phyloP scores from a whole-genome alignment of 2,797 vertebrate genomes.

The Phoebastria nigripes region DNA sequence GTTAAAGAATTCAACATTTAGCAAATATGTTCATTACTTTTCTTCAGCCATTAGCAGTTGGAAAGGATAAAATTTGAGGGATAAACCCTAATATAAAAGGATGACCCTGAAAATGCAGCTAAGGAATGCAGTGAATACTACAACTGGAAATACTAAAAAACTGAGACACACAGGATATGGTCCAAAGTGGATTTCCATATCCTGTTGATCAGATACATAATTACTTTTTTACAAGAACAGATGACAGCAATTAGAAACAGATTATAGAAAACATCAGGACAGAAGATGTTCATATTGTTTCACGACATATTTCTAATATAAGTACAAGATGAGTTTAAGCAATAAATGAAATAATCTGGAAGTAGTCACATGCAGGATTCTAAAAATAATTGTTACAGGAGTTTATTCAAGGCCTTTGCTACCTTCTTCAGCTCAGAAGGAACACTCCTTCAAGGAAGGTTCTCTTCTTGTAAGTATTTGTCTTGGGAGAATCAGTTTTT shows the following conservation, averaged over 20 bases:
- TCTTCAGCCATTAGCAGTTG: neutral
- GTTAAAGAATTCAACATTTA: neutral
- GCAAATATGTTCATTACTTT: neutral
- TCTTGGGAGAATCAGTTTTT: neutral
- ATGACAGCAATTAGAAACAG: neutral
- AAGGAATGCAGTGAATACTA: neutral
- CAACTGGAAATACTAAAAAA: neutral
- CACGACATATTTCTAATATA: neutral
- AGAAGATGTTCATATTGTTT: neutral
- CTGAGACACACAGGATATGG: neutral
- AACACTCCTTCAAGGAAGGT: neutral
- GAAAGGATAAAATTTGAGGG: neutral
- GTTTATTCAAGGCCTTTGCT: neutral
- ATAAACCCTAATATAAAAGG: neutral
- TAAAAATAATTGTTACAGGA: neutral
- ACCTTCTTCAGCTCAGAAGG: neutral
- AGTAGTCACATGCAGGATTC: neutral
- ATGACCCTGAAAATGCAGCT: neutral
- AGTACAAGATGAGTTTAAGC: neutral
- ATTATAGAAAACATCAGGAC: neutral
- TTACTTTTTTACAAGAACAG: neutral
- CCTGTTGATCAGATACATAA: neutral
- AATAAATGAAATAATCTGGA: neutral
- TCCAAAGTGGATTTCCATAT: neutral
- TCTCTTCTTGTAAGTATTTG: neutral